A percentile compares a stretch with the other conserved stretches of the same genome.
These are phyloP conservation scores for Melangyna quadrimaculata DNA, from an alignment of 2,888 invertebrate species.

Conservation along the genomic window DNA sequence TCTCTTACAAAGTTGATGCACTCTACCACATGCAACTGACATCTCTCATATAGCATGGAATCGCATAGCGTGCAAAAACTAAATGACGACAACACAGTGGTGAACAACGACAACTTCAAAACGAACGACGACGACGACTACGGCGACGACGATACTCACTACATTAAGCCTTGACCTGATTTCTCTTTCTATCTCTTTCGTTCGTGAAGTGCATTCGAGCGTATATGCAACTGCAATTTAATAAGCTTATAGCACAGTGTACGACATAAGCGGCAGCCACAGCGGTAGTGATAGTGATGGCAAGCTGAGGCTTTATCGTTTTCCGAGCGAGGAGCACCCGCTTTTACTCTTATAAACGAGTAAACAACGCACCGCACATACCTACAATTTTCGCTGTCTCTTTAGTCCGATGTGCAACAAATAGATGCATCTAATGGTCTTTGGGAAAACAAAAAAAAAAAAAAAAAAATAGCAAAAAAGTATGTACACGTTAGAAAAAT, in stretches of 20 bases:
- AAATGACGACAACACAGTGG: constrained; percentile 63
- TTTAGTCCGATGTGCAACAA: constrained; percentile 59
- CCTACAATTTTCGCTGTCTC: not conserved
- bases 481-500: constrained; percentile 52
- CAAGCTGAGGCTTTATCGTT: constrained; percentile 46
- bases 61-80: constrained; percentile 52
- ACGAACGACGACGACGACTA: constrained; percentile 50
- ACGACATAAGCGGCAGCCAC: constrained; percentile 29
- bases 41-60: constrained; percentile 45
- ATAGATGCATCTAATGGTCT: constrained; percentile 66
- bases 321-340: constrained; percentile 1
- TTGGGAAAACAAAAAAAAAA: constrained; percentile 1
- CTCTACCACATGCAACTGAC: constrained; percentile 64
- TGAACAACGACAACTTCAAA: constrained; percentile 18
- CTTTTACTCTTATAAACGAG: not conserved
- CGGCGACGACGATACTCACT: too few species aligned
- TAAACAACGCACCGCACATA: not conserved
- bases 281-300: not conserved
- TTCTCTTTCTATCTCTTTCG: constrained; percentile 81
- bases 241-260: constrained; percentile 66
- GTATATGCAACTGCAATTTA: constrained; percentile 71
- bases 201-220: constrained; percentile 71
- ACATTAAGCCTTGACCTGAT: constrained; percentile 81
- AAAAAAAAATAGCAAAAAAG: not conserved
- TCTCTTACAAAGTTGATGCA: constrained; percentile 50